phyloP scores from a whole-genome alignment of 1,140 invertebrate species.

The Drosophila bocki region DNA sequence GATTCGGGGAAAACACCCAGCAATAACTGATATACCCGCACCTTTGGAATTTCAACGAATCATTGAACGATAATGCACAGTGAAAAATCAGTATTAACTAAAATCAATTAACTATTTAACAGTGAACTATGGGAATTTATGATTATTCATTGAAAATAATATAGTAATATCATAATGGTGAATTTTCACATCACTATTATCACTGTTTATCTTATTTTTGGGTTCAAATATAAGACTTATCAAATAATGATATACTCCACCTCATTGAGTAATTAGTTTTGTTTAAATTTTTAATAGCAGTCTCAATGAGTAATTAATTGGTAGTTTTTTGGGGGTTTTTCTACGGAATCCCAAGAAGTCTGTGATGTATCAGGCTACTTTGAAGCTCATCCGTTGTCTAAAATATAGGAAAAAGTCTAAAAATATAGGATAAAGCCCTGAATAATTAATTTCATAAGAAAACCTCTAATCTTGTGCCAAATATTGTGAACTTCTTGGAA shows the following conservation, averaged over 20 bases:
- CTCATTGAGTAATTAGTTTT: not conserved
- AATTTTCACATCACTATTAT: not conserved
- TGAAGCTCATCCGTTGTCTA: too few relatives aligned
- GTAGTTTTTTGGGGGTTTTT: not conserved
- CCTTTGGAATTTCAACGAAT: slow-evolving; percentile 17
- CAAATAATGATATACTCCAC: not conserved
- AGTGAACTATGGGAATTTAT: not conserved
- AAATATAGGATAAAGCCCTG: too few relatives aligned
- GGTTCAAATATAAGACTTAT: not conserved
- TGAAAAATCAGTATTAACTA: not conserved
- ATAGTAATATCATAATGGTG: not conserved
- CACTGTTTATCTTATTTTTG: not conserved
- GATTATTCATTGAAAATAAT: not conserved
- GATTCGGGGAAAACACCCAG: slow-evolving; percentile 16
- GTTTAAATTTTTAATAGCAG: not conserved
- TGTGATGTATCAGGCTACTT: too few relatives aligned
- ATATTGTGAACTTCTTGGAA: not conserved
- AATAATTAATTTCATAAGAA: not conserved
- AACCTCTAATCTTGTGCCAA: not conserved
- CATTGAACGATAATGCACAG: slow-evolving; percentile 1
- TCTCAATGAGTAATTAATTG: not conserved
- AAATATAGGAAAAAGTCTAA: too few relatives aligned
- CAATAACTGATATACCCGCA: slow-evolving; percentile 25
- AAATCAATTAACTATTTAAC: not conserved
- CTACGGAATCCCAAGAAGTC: not conserved